Evolutionary conservation across 2,888 invertebrate species (phyloP), one percentile per base, ranked within the genome.

Genomic region (Troides aeacus): DNA sequence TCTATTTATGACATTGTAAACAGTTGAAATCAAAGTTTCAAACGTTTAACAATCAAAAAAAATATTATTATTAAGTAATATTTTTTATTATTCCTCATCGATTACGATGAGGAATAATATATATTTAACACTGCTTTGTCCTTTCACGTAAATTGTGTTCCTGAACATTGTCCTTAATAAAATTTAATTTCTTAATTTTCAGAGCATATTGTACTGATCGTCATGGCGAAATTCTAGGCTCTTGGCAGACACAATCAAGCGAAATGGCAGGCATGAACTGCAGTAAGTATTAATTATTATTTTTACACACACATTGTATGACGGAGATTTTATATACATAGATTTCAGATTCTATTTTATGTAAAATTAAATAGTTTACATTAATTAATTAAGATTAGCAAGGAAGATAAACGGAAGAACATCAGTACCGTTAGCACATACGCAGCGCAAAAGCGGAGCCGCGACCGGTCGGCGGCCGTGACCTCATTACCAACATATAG

Each of bases 131-230:
- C 39, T 7, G 46, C 15, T 17, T 17, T 17, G 50, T 17, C 17
- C 1, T 5, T 17, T 50, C 50, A 46, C 12, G 42, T 42, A 50
- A 2, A 17, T 18, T 17, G 50, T 50, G 17, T 15, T 15, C 50
- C 50, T 50, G 17, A 17, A 18, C 50, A 12, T 5, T 2, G 18
- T 50, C 50, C 50, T 50, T 50, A 12, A 50, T 50, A 50, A 50
- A 12, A 2, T 3, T 50, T 50, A 21, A 21, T 21, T 56, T 64
- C 59, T 56, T 61, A 72, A 68, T 58, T 78, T 83, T 73, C 81
- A 95, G 95, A 62, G 93, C 93, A 46, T 93, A 90, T 74, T 95
- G 95, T 77, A 93, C 93, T 23, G 94, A 94, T 86, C 93, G 93
- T 75, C 94, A 94, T 78, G 94, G 93, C 30, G 82, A 83, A 53